Percentiles rank a stretch among this genome's conserved stretches.
phyloP scores from a whole-genome alignment of 37 sponge, comb jelly and placozoan genomes.

The Halichondria panicea region DNA sequence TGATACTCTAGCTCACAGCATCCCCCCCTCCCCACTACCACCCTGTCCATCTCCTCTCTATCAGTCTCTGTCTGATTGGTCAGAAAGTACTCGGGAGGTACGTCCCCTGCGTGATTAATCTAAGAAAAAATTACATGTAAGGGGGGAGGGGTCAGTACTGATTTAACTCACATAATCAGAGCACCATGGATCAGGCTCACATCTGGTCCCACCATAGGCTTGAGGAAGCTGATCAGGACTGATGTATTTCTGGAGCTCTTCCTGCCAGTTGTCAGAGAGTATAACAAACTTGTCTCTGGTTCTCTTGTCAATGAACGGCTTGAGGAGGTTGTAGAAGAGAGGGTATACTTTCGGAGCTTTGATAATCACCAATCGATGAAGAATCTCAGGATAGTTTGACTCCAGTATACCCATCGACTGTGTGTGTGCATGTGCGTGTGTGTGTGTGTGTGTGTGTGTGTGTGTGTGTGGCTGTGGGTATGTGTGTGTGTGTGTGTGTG shows the following conservation, averaged over 20 bases:
- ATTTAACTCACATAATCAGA: slow-evolving; percentile 44
- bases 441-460: no score
- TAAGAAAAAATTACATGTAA: neutral
- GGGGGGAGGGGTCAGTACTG: no score
- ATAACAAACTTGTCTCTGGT: slow-evolving; percentile 52
- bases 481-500: no score
- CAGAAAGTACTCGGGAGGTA: slow-evolving; percentile 55
- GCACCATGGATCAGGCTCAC: slow-evolving; percentile 73
- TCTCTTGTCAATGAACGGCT: slow-evolving; percentile 56
- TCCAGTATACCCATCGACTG: no score
- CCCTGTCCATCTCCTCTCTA: slow-evolving; percentile 56
- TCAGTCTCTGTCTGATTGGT: slow-evolving; percentile 45
- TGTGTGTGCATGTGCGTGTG: no score
- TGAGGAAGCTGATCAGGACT: slow-evolving; percentile 68
- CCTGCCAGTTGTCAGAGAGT: slow-evolving; percentile 72
- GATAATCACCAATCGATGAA: no score
- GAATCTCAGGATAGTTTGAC: no score
- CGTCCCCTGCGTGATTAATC: slow-evolving; percentile 48
- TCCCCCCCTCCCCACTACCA: slow-evolving; percentile 50
- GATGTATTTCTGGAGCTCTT: slow-evolving; percentile 65
- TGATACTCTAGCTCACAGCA: no score
- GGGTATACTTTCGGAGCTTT: slow-evolving; percentile 68
- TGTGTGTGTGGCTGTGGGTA: no score
- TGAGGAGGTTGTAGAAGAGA: slow-evolving; percentile 59
- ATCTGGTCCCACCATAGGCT: slow-evolving; percentile 64